Evolutionary conservation across 2,113 vertebrate species (phyloP), one percentile per base, ranked within the genome.

Genomic region (Sceloporus undulatus): DNA sequence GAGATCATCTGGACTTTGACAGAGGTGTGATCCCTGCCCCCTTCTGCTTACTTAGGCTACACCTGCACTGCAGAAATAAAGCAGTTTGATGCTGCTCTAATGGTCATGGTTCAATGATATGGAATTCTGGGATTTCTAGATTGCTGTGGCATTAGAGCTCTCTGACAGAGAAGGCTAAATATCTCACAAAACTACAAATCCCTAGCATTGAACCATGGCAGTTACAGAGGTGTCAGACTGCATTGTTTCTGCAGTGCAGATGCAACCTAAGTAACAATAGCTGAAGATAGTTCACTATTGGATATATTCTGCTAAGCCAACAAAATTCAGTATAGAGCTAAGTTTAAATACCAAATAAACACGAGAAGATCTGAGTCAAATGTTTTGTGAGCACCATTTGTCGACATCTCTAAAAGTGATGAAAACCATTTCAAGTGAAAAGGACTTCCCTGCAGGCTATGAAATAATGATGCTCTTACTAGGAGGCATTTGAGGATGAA

Each of bases 361-460:
- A 18, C 3, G 34, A 86, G 73, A 34, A 62, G 0, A 92, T 74
- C 88, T 8, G 82, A 92, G 86, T 93, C 88, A 88, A 94, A 90
- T 90, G 90, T 94, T 94, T 92, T 91, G 88, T 92, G 85, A 82
- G 88, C 80, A 88, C 91, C 79, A 93, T 92, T 93, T 91, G 89
- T 94, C 94, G 91, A 94, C 93, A 93, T 88, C 84, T 88, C 91
- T 89, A 9, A 90, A 94, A 93, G 93, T 93, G 93, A 93, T 87
- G 90, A 93, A 92, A 94, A 95, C 92, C 90, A 95, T 93, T 96
- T 92, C 94, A 90, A 94, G 93, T 93, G 42, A 95, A 95, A 94
- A 94, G 92, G 90, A 68, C 89, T 88, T 94, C 92, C 94, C 93
- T 91, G 93, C 84, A 94, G 93, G 95, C 93, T 92, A 92, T 85